A percentile compares a stretch with the other conserved stretches of the same genome.
These are phyloP conservation scores for Steinernema hermaphroditum DNA, from an alignment of 2,888 invertebrate genomes.

Conservation along the genomic window DNA sequence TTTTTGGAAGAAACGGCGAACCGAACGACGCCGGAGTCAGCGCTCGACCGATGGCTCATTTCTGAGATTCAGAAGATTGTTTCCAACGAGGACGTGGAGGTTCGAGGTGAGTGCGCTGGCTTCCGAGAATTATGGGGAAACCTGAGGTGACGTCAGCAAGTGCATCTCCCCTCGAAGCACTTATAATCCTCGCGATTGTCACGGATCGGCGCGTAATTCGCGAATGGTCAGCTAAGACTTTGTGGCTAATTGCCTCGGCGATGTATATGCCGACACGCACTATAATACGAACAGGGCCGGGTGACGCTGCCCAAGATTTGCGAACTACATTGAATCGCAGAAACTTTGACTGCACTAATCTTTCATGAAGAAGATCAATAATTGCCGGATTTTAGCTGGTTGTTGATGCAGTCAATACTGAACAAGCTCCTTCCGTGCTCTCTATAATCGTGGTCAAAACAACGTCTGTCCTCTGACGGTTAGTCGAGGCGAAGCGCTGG, in stretches of 20 bases:
- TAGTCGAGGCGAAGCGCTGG: neutral
- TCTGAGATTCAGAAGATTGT: neutral
- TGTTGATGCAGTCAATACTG: conserved; percentile 17
- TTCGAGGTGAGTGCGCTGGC: no score
- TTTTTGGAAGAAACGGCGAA: conserved; percentile 22
- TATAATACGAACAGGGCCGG: neutral
- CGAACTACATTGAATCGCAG: neutral
- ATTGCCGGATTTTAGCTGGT: conserved; percentile 3
- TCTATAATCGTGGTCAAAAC: conserved; percentile 27
- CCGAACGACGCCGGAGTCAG: conserved; percentile 11
- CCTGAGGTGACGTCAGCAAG: neutral
- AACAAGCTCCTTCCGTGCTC: conserved; percentile 18
- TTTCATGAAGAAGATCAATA: conserved; percentile 20
- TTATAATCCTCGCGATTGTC: neutral
- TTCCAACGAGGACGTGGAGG: neutral
- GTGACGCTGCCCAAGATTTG: neutral
- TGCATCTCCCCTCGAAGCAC: neutral
- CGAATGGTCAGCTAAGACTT: neutral
- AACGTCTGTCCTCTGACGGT: conserved; percentile 26
- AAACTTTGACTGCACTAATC: conserved; percentile 4
- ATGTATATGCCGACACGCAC: neutral
- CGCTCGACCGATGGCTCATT: conserved; percentile 17
- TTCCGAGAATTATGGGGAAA: no score
- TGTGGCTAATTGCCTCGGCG: neutral
- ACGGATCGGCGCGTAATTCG: neutral